Percentiles rank a stretch among this genome's conserved stretches.
Conservation (phyloP, 64 coral and sea anemone genomes). For the Dendrophyllia cribrosa region DNA sequence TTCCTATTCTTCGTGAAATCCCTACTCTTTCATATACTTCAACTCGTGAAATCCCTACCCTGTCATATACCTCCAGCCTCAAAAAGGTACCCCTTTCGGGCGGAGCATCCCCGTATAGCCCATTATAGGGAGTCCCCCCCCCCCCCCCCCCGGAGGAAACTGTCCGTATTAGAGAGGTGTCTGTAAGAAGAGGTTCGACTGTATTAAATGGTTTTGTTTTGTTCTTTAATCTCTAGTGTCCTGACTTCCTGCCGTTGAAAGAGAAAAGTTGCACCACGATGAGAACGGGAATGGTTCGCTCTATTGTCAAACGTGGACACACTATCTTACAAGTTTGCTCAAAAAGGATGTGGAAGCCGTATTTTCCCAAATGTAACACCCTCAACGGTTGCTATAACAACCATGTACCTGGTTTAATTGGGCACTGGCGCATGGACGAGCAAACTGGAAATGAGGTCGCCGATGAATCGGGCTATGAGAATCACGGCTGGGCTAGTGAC, state of each 20-base stretch:
- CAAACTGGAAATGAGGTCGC: constrained; percentile 59
- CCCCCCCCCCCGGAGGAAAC: no score
- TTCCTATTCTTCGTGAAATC: no score
- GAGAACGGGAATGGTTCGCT: constrained; percentile 45
- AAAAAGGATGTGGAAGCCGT: constrained; percentile 15
- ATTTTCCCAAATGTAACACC: background rate
- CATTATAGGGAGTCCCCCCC: no score
- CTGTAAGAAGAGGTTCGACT: no score
- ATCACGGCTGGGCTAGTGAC: constrained; percentile 54
- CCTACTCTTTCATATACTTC: no score
- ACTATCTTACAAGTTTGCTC: constrained; percentile 25
- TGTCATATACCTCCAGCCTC: no score
- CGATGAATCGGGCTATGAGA: constrained; percentile 71
- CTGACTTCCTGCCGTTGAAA: background rate
- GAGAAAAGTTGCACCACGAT: constrained; percentile 37
- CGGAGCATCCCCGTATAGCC: no score
- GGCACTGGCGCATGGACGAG: constrained; percentile 82
- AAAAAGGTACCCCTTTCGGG: no score
- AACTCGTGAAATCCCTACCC: no score
- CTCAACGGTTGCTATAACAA: constrained; percentile 6
- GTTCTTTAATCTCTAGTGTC: background rate
- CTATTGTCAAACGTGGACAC: background rate
- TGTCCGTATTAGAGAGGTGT: no score
- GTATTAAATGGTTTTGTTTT: no score
- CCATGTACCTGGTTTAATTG: constrained; percentile 12